Base-by-base conservation (phyloP, 2,113 vertebrate genomes). In the Orcinus orca region DNA sequence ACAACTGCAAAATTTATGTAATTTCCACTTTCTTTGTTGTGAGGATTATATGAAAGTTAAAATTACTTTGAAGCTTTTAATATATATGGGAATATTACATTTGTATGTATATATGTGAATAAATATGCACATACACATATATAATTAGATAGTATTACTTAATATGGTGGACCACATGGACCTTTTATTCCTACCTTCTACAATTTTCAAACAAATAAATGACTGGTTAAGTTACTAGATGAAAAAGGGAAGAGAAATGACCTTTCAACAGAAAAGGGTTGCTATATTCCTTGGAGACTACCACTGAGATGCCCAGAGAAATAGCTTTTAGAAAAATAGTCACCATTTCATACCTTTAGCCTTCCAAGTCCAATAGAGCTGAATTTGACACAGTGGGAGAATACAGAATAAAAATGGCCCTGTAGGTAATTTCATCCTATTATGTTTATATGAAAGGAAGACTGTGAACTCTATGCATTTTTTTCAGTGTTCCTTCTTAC, bases 391-490 rank as follows among this genome's bases (percentile, higher is more conserved):
- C 96, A 97, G 92, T 67, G n/a, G 90, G 96, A 92, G 79, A 97
- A 95, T 8, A 92, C 12, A 88, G 95, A 55, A 92, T 96, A 93
- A 97, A 97, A 97, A 90, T 67, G 70, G 31, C 95, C 83, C 97
- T 95, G 95, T 90, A n/a, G 96, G 94, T 95, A 83, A 96, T 85
- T 90, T 95, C 70, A 94, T 90, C 92, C 97, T 85, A 88, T 96
- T 97, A 92, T 94, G 95, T 92, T 97, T 84, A 90, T 96, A 90
- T 95, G 71, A 97, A 97, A 97, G 94, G 70, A 81, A 92, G 95
- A 92, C 70, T 77, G 47, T 90, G 96, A 97, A 90, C 95, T 77
- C 33, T 26, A 36, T 82, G 36, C 77, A 68, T 88, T 88, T 70
- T 74, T 90, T 58, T 14, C 68, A 36, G 44, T 73, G 81, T 90